These are phyloP conservation scores for Tetrao urogallus DNA, from an alignment of 2,113 vertebrate genomes.

Conservation along the genomic window DNA sequence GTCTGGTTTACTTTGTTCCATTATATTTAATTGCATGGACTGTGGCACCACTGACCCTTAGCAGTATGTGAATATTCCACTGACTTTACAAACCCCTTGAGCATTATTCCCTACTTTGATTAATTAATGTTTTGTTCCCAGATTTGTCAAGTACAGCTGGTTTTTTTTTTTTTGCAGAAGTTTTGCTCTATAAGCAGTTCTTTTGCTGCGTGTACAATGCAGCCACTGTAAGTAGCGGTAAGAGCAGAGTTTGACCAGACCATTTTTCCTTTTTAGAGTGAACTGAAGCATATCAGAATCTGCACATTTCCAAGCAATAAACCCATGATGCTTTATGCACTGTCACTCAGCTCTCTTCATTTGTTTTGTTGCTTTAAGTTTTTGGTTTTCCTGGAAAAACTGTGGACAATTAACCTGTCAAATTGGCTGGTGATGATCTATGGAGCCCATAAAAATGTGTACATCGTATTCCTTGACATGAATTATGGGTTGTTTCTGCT, in stretches of 20 bases:
- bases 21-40: not conserved
- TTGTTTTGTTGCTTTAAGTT: constrained; percentile 35
- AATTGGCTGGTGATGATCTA: constrained; percentile 2
- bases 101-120: not conserved
- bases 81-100: not conserved
- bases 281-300: not conserved
- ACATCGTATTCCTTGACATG: not conserved
- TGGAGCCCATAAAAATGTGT: constrained; percentile 27
- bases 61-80: not conserved
- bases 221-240: not conserved
- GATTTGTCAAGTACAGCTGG: constrained; percentile 17
- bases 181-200: not conserved
- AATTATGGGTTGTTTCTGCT: constrained; percentile 1
- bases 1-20: not conserved
- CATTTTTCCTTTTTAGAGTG: not conserved
- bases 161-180: not conserved
- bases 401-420: constrained; percentile 41
- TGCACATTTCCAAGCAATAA: not conserved
- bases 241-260: not conserved
- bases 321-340: not conserved
- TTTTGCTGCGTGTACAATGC: not conserved
- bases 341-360: not conserved
- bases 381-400: constrained; percentile 40
- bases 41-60: not conserved
- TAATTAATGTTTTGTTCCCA: constrained; percentile 49